Evolutionary conservation across 2,113 vertebrate species (phyloP), one percentile per base, ranked within the genome.

Genomic region (Cepphus grylle): DNA sequence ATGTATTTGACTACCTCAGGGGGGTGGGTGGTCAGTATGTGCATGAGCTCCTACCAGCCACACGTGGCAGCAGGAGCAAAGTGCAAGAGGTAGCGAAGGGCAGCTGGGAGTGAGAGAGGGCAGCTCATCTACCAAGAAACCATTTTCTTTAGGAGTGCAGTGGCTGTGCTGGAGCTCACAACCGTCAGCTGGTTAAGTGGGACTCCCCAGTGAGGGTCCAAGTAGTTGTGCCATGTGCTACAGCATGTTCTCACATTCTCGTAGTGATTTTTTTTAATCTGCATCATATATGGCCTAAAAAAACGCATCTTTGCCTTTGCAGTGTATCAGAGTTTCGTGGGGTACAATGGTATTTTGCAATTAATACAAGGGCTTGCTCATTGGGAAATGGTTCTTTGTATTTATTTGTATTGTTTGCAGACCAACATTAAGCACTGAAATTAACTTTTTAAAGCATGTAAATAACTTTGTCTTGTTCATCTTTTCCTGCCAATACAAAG

Each of bases 381-480:
- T 3, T 66, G 56, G 19, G 40, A 97, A 91, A 84, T 47, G 15
- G 30, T 77, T 71, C 47, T 86, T 88, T 62, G 30, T 55, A 49
- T 72, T 72, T 85, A 59, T 55, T 92, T 85, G 36, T 66, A 34
- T 72, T 86, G 47, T 43, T 94, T 88, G 52, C 43, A 92, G 52
- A 81, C 34, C 69, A 86, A 70, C 6, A 30, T 88, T 80, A 92
- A 81, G 40, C 70, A 58, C 25, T 65, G 61, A 71, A 63, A 61
- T 70, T 20, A 45, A 10, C 27, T 23, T 92, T 94, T 84, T 59
- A 40, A 73, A 4, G 4, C 43, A 72, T 69, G 70, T 86, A 79
- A 95, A 76, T 76, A 88, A 58, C 36, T 76, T 82, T 45, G 43
- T 32, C 15, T 61, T 81, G 4, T 65, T 87, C 15, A 88, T 86